phyloP scores from a whole-genome alignment of 2,797 vertebrate genomes.

The Salmo trutta region DNA sequence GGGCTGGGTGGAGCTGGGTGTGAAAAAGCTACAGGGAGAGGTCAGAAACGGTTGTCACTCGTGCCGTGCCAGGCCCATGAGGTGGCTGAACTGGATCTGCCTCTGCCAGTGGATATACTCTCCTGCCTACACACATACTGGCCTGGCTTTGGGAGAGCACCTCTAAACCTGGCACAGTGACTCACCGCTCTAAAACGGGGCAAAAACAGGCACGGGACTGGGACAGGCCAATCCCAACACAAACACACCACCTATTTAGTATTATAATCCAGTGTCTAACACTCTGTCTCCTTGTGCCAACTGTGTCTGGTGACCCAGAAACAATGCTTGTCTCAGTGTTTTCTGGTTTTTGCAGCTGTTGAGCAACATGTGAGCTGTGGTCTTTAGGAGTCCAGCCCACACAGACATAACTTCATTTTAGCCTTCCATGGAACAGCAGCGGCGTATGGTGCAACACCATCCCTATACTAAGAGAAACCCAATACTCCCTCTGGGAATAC shows the following conservation, averaged over 20 bases:
- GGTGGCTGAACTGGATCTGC: background rate
- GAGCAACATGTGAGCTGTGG: background rate
- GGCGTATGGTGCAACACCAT: background rate
- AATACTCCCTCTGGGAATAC: background rate
- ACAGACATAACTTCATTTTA: background rate
- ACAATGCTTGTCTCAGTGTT: constrained; percentile 5
- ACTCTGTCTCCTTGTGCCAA: background rate
- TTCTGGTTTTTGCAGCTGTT: background rate
- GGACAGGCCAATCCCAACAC: background rate
- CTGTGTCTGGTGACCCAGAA: constrained; percentile 2
- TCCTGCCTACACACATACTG: background rate
- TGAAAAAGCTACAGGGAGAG: background rate
- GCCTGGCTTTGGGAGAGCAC: background rate
- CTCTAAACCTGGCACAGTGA: background rate
- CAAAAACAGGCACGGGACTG: background rate
- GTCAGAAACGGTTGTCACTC: background rate
- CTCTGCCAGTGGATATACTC: background rate
- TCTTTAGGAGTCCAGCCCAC: background rate
- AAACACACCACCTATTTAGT: background rate
- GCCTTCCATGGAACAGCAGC: background rate
- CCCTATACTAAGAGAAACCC: background rate
- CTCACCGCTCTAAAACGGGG: background rate
- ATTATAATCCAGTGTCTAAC: background rate
- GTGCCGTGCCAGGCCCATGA: background rate
- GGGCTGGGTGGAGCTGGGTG: background rate